Evolutionary conservation across 2,888 invertebrate genomes (phyloP).

Genomic region (Diarsia rubi): DNA sequence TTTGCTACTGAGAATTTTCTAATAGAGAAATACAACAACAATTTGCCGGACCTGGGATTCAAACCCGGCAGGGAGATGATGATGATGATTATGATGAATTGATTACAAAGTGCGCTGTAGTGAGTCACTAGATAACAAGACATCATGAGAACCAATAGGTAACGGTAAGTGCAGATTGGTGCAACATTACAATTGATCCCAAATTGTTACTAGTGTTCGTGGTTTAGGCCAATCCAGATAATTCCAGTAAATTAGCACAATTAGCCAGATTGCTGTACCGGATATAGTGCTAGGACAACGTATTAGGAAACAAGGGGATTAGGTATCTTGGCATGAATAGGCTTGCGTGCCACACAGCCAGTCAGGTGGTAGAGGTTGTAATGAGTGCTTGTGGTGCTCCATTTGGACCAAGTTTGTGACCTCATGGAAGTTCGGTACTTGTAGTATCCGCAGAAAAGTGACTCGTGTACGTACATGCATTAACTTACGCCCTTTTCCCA

Average conservation of each 20-base stretch:
- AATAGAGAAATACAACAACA: not conserved
- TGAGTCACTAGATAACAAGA: not conserved
- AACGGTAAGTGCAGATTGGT: constrained; percentile 2
- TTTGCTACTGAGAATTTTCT: too few relatives aligned
- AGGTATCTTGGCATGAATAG: not conserved
- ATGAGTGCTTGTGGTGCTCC: not conserved
- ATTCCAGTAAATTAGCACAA: constrained; percentile 26
- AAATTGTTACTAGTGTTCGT: constrained; percentile 22
- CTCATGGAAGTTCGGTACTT: not conserved
- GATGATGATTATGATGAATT: not conserved
- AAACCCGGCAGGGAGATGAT: not conserved
- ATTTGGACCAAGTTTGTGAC: not conserved
- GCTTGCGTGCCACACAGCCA: not conserved
- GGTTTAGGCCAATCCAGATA: constrained; percentile 43
- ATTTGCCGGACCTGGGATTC: not conserved
- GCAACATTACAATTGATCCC: constrained; percentile 20
- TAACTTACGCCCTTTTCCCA: too few relatives aligned
- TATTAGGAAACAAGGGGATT: not conserved
- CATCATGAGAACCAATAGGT: not conserved
- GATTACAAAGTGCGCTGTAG: not conserved
- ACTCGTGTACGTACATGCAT: too few relatives aligned
- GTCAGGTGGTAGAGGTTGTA: not conserved
- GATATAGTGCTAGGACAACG: not conserved
- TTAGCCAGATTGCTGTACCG: constrained; percentile 14
- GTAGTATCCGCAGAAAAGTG: too few relatives aligned